Percentiles rank a stretch among this genome's conserved stretches.
phyloP scores from a whole-genome alignment of 2,888 invertebrate genomes.

The Zelleria hepariella region DNA sequence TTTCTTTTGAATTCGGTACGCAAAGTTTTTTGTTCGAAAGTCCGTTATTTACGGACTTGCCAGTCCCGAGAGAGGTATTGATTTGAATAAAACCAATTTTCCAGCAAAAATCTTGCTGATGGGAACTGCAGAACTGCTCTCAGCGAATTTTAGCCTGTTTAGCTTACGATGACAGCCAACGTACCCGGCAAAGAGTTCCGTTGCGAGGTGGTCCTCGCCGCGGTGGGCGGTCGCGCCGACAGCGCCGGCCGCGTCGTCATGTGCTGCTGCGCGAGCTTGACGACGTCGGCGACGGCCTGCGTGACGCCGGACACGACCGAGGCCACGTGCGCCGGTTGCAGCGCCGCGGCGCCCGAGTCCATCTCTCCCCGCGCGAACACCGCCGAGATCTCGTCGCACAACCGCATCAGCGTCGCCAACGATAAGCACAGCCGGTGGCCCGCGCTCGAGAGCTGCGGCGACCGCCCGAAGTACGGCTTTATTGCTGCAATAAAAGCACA shows the following conservation, averaged over 20 bases:
- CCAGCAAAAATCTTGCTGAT: not conserved
- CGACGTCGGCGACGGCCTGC: slow-evolving; percentile 62
- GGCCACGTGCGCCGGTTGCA: slow-evolving; percentile 55
- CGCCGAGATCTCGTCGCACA: no score
- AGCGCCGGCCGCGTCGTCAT: slow-evolving; percentile 75
- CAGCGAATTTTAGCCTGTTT: not conserved
- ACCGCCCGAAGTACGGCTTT: slow-evolving; percentile 66
- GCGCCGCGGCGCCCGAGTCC: slow-evolving; percentile 40
- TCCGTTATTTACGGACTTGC: no score
- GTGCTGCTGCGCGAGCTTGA: slow-evolving; percentile 86
- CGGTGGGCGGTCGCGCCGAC: slow-evolving; percentile 57
- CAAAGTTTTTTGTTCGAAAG: no score
- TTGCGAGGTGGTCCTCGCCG: slow-evolving; percentile 61
- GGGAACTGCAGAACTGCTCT: no score
- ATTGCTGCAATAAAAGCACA: slow-evolving; percentile 56
- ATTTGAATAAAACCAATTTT: no score
- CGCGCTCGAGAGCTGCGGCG: slow-evolving; percentile 81
- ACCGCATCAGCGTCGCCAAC: slow-evolving; percentile 87
- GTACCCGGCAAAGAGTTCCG: slow-evolving; percentile 64
- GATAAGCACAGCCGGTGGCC: slow-evolving; percentile 90
- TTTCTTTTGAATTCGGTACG: no score
- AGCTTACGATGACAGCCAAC: not conserved
- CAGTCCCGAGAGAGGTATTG: no score
- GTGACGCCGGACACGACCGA: slow-evolving; percentile 55
- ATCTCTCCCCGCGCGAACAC: slow-evolving; percentile 46